Percentiles rank a stretch among this genome's conserved stretches.
Conservation (phyloP, 1,140 invertebrate species). For the Pteromalus puparum region DNA sequence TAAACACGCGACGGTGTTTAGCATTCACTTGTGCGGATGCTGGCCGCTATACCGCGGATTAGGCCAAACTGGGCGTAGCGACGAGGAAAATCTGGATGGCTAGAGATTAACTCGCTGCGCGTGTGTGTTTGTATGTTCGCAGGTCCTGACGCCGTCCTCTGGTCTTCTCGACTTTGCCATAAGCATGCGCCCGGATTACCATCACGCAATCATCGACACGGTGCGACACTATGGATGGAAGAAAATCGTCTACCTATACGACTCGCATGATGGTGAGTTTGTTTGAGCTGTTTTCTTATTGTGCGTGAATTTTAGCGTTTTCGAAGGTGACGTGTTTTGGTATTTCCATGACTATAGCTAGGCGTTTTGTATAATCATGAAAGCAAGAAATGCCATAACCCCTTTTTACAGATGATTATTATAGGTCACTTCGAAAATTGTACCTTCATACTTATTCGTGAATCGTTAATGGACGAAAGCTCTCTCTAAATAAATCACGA, state of each 20-base stretch:
- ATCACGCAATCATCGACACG: constrained; percentile 94
- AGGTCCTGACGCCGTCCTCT: constrained; percentile 79
- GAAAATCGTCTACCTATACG: constrained; percentile 95
- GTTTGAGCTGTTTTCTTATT: constrained; percentile 11
- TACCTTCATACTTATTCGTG: no score
- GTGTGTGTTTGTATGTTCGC: constrained; percentile 7
- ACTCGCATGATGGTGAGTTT: constrained; percentile 94
- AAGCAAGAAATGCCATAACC: no score
- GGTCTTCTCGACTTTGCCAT: constrained; percentile 91
- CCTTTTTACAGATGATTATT: no score
- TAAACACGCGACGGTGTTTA: constrained; percentile 42
- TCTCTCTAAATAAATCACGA: no score
- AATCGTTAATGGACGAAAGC: no score
- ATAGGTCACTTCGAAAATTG: no score
- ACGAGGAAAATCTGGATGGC: constrained; percentile 40
- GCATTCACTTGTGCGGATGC: constrained; percentile 29
- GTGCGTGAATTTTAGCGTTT: no score
- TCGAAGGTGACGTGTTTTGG: no score
- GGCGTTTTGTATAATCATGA: no score
- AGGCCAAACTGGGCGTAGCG: constrained; percentile 22
- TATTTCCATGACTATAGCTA: no score
- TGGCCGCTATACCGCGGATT: constrained; percentile 18
- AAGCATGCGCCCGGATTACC: constrained; percentile 96
- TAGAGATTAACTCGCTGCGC: constrained; percentile 7
- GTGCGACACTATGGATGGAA: constrained; percentile 94